Percentiles rank a stretch among this genome's conserved stretches.
Evolutionary conservation across 2,888 invertebrate genomes (phyloP).

Genomic region (Tenthredo notha): DNA sequence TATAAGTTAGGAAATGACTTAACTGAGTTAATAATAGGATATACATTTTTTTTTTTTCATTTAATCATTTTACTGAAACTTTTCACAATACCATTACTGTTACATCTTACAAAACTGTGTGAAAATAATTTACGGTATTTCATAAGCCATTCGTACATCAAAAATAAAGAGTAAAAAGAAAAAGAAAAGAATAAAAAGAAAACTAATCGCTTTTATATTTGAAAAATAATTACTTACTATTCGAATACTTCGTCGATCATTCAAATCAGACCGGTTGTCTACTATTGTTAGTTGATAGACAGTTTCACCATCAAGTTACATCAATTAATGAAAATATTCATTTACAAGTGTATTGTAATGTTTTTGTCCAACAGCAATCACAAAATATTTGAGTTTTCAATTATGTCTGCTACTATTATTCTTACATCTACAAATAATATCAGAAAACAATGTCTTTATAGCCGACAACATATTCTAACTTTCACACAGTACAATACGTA

Average conservation of each 20-base stretch:
- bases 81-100: background rate
- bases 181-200: background rate
- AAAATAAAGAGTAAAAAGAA: background rate
- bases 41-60: background rate
- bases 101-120: background rate
- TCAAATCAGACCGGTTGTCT: background rate
- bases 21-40: background rate
- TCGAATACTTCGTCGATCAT: background rate
- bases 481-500: background rate
- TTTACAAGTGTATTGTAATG: background rate
- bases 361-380: background rate
- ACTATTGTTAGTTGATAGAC: constrained; percentile 1
- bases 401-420: background rate
- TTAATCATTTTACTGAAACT: background rate
- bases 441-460: background rate
- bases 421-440: background rate
- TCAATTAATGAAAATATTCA: background rate
- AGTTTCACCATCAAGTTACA: constrained; percentile 4
- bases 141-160: background rate
- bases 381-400: background rate
- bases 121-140: constrained; percentile 14
- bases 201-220: background rate
- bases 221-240: background rate
- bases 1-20: background rate
- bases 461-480: background rate